Base-by-base conservation (phyloP, 2,797 vertebrate genomes). In the Hapalemur alaotrensis region DNA sequence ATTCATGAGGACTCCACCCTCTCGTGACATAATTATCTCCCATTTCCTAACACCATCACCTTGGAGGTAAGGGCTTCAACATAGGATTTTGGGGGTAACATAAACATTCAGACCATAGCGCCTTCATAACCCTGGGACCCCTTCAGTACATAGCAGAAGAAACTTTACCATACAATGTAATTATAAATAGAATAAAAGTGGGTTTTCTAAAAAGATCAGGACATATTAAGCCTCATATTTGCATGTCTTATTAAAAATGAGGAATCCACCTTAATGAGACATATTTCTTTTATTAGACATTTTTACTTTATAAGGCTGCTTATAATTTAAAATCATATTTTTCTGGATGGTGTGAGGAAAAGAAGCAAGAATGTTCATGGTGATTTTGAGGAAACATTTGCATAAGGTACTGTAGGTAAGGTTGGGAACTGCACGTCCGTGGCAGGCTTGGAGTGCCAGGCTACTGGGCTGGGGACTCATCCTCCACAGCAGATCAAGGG, bases 221-320 rank as follows among this genome's bases (percentile, higher is more conserved):
- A 70, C 43, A 54, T 50, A 69, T 15, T 41, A 76, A 73, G 30
- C 30, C 28, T 93, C 65, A 83, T 84, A 28, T 93, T 90, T 90
- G 61, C 48, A 28, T 22, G 23, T 57, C 61, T 92, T 91, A 79
- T 22, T 81, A 72, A 75, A 80, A 95, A 88, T 38, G 52, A 93
- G 52, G 28, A 63, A 59, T 43, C 92, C 28, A 10, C 14, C 69
- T 73, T 92, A 35, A 89, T 78, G 69, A 83, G 70, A 32, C 10
- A 0, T 67, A 81, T 89, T 78, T 94, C 23, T 92, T 84, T 96
- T 65, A 48, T 75, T 23, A 59, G 70, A 70, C 23, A 25, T 76
- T 92, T 95, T 91, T 72, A 83, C 57, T 86, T 43, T 63, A 48
- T 25, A 86, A 83, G 30, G 18, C 30, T 23, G 46, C 43, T 80